Percentiles rank a stretch among this genome's conserved stretches.
These are phyloP conservation scores for Chalcosyrphus nemorum DNA, from an alignment of 2,888 invertebrate species.

Conservation along the genomic window DNA sequence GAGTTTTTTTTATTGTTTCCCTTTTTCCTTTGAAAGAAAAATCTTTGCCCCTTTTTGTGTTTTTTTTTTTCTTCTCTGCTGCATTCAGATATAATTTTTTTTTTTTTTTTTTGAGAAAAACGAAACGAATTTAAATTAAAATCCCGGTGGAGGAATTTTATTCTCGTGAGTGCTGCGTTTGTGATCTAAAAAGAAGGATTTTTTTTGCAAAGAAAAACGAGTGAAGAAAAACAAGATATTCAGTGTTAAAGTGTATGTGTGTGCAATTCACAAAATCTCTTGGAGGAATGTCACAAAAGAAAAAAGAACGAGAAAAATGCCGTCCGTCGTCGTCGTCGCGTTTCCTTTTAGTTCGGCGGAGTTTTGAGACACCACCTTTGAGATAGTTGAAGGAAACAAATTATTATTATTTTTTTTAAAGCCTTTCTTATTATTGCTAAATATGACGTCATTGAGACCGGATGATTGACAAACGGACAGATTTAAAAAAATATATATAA, in stretches of 20 bases:
- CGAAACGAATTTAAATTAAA: constrained; percentile 16
- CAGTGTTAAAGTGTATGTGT: constrained; percentile 48
- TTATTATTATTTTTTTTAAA: no score
- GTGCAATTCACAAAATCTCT: constrained; percentile 62
- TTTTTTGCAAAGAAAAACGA: constrained; percentile 37
- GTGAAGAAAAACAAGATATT: constrained; percentile 67
- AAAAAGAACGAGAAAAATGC: constrained; percentile 31
- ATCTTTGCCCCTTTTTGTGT: constrained; percentile 29
- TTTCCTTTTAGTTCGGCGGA: neutral
- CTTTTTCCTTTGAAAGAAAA: constrained; percentile 28
- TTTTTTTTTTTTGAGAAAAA: neutral
- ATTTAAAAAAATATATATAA: neutral
- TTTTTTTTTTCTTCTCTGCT: neutral
- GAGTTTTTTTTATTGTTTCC: constrained; percentile 49
- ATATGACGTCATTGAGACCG: constrained; percentile 50
- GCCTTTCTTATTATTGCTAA: neutral
- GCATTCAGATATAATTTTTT: constrained; percentile 20
- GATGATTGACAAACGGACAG: neutral
- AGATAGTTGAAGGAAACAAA: neutral
- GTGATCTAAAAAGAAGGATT: constrained; percentile 17
- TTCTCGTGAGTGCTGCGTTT: constrained; percentile 54
- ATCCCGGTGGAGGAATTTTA: constrained; percentile 50
- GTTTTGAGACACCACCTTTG: neutral
- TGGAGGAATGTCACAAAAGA: constrained; percentile 52
- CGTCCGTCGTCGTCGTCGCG: constrained; percentile 41